phyloP scores from a whole-genome alignment of 1,140 invertebrate genomes.

The Plodia interpunctella region DNA sequence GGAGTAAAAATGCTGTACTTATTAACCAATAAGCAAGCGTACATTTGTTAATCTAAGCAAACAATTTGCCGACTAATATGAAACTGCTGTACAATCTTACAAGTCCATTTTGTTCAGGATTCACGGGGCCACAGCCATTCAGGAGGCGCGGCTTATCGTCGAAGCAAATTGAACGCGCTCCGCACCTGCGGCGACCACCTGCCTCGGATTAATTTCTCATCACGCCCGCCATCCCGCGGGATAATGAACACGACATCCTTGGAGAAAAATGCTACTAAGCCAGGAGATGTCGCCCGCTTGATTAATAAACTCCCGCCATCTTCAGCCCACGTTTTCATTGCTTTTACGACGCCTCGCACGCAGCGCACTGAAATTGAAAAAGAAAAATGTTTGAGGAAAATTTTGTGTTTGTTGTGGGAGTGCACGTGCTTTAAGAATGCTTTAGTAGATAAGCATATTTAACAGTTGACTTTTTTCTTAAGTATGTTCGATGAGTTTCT shows the following conservation, averaged over 20 bases:
- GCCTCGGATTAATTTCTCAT: slow-evolving; percentile 72
- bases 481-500: too few relatives aligned
- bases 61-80: not conserved
- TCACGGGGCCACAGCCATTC: slow-evolving; percentile 13
- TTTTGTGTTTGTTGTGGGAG: not conserved
- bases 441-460: too few relatives aligned
- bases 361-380: slow-evolving; percentile 22
- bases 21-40: too few relatives aligned
- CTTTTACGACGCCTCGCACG: slow-evolving; percentile 25
- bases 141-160: slow-evolving; percentile 33
- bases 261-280: slow-evolving; percentile 64
- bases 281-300: slow-evolving; percentile 42
- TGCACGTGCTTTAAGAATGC: too few relatives aligned
- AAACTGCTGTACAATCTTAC: not conserved
- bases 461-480: too few relatives aligned
- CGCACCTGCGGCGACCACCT: slow-evolving; percentile 57
- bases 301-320: slow-evolving; percentile 59
- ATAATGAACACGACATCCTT: slow-evolving; percentile 63
- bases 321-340: slow-evolving; percentile 20
- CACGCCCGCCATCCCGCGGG: slow-evolving; percentile 45
- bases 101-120: not conserved
- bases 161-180: slow-evolving; percentile 45
- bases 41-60: not conserved
- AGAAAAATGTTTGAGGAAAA: not conserved
- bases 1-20: too few relatives aligned